Evolutionary conservation across 2,797 vertebrate genomes (phyloP), one percentile per base, ranked within the genome.

Genomic region (Benthosema pterotum): DNA sequence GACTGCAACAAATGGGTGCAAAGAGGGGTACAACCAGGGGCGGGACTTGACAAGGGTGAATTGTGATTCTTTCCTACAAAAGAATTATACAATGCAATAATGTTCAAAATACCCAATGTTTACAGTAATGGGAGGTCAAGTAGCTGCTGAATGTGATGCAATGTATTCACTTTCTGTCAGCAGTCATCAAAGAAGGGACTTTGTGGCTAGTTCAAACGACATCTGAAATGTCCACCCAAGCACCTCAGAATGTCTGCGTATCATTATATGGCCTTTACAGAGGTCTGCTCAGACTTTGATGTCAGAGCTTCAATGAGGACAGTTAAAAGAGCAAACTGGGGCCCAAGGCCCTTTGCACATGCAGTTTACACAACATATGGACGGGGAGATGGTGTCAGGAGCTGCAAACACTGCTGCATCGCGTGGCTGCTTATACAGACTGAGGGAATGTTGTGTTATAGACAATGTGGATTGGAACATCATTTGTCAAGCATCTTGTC

Each of bases 231-330:
- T 70, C 42, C 60, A 63, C 48, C 57, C 73, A 66, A 75, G 63
- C 58, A 28, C 52, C 22, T 3, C 3, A 54, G 48, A 60, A 49
- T 45, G 43, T 59, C 55, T 57, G 51, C 55, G 51, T 47, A 67
- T 48, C 45, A 1, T 22, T 58, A 54, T 60, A 17, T 66, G 79
- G 76, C 83, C 77, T 90, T 84, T 72, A 59, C 68, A 79, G 57
- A 63, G 63, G 42, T 57, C 68, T 2, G 5, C 52, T 43, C 47
- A 55, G 9, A 66, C 79, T 88, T 88, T 90, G 69, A 90, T 86
- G 77, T 75, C 55, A 3, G 17, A 15, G 72, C 77, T 74, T 83
- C 77, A 77, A 52, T 83, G 63, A 22, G 60, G 19, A 49, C 42
- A 72, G 62, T 82, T 69, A 32, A 89, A 87, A 79, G 79, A 78